A percentile compares a stretch with the other conserved stretches of the same genome.
These are phyloP conservation scores for Atrichornis clamosus DNA, from an alignment of 2,113 vertebrate species.

Conservation along the genomic window DNA sequence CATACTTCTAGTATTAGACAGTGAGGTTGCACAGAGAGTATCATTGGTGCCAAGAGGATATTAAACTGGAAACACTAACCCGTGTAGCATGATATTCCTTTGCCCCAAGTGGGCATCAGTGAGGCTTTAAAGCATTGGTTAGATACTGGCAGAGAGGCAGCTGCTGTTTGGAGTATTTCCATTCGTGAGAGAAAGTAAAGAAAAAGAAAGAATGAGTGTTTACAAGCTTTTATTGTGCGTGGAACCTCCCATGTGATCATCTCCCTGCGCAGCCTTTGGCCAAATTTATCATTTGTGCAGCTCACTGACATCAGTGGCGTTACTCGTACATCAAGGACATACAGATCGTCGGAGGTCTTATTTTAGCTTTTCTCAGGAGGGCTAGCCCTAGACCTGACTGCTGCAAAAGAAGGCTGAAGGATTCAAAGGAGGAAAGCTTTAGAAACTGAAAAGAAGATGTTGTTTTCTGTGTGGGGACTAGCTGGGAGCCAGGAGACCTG, in stretches of 20 bases:
- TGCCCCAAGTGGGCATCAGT: neutral
- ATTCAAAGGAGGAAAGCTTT: neutral
- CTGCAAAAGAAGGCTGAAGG: neutral
- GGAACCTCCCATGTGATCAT: conserved; percentile 23
- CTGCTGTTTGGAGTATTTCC: neutral
- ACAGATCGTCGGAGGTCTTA: neutral
- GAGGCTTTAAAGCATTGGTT: neutral
- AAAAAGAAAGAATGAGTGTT: conserved; percentile 37
- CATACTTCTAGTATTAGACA: neutral
- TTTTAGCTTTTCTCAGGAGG: conserved; percentile 48
- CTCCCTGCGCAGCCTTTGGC: conserved; percentile 16
- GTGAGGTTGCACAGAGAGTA: neutral
- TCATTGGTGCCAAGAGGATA: neutral
- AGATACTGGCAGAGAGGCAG: neutral
- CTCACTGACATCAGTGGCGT: neutral
- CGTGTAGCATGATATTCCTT: neutral
- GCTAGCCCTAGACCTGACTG: neutral
- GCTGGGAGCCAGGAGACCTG: neutral
- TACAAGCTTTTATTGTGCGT: neutral
- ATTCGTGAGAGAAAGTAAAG: neutral
- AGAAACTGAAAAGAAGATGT: neutral
- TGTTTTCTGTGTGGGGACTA: neutral
- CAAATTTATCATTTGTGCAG: conserved; percentile 33
- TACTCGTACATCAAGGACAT: neutral
- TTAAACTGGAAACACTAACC: neutral